Evolutionary conservation across 2,888 invertebrate genomes (phyloP), one percentile per base, ranked within the genome.

Genomic region (Aphidoletes aphidimyza): DNA sequence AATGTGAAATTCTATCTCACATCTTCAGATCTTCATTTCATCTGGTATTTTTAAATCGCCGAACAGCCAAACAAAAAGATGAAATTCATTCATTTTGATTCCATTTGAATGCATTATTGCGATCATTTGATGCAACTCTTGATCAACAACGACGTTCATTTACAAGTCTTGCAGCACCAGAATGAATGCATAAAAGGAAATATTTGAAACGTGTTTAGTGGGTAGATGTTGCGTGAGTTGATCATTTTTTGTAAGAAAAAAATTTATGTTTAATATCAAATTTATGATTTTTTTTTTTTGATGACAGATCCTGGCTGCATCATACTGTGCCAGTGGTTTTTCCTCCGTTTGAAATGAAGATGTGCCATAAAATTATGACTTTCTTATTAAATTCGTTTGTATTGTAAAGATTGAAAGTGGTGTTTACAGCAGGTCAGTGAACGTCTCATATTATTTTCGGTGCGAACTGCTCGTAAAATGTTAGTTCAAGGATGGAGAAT

Each of bases 221-320:
- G 54, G 69, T 47, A 3, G n/a, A 9, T 14, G 34, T 69, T 69
- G 30, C 30, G 69, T 30, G 69, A 69, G 69, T 11, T n/a, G n/a
- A n/a, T n/a, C n/a, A n/a, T n/a, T n/a, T n/a, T n/a, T n/a, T n/a
- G n/a, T 47, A 6, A 47, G 11, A 47, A 54, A 9, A 69, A 8
- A 69, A 69, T 54, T 54, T 54, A 54, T 54, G 54, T 54, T 54
- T 54, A 5, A 69, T 30, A 69, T 69, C 11, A 69, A 69, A 69
- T 69, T 26, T 30, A 34, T 69, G 34, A 69, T 2, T 69, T 69
- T 69, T 30, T 11, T 69, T 69, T 69, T 47, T 39, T 39, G 69
- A 30, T 69, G 69, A 69, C 30, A 69, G 30, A 9, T 69, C 14
- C 8, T 30, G 69, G 0, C 14, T n/a, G 30, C 0, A 14, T 9